A percentile compares a stretch with the other conserved stretches of the same genome.
Evolutionary conservation across 2,888 invertebrate genomes (phyloP).

Genomic region (Drosophila multiciliata): DNA sequence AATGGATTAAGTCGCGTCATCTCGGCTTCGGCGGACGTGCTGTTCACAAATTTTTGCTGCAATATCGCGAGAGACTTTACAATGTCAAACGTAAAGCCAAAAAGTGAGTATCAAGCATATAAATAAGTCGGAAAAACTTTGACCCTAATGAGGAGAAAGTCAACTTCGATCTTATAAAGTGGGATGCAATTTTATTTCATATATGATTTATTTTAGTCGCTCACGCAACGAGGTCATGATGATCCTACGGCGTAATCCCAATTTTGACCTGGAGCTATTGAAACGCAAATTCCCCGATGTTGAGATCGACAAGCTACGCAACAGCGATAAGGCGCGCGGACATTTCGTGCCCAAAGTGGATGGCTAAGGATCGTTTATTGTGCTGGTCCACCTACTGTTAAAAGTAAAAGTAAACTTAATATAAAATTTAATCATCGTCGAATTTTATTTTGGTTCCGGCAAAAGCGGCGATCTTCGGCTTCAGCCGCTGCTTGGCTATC

Average conservation of each 20-base stretch:
- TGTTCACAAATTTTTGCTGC: constrained; percentile 87
- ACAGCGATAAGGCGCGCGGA: constrained; percentile 87
- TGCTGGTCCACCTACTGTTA: constrained; percentile 15
- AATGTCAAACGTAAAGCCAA: constrained; percentile 86
- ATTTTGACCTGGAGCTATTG: constrained; percentile 89
- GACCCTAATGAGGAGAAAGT: neutral
- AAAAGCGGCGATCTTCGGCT: constrained; percentile 81
- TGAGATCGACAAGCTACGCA: constrained; percentile 89
- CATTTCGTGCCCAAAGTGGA: constrained; percentile 86
- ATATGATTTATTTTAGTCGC: constrained; percentile 83
- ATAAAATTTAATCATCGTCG: constrained; percentile 56
- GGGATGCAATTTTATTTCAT: neutral
- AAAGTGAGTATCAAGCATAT: constrained; percentile 84
- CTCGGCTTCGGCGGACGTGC: constrained; percentile 87
- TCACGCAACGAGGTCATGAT: constrained; percentile 89
- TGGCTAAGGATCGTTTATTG: constrained; percentile 37
- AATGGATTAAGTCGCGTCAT: constrained; percentile 87
- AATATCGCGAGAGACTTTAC: constrained; percentile 89
- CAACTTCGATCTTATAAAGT: neutral
- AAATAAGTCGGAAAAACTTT: neutral
- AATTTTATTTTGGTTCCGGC: constrained; percentile 84
- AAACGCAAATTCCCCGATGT: constrained; percentile 91
- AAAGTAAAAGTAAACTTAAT: constrained; percentile 42
- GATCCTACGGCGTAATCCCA: constrained; percentile 90
- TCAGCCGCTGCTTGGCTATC: constrained; percentile 83